Conservation (phyloP, 1,140 invertebrate genomes). For the Idris sp. region DNA sequence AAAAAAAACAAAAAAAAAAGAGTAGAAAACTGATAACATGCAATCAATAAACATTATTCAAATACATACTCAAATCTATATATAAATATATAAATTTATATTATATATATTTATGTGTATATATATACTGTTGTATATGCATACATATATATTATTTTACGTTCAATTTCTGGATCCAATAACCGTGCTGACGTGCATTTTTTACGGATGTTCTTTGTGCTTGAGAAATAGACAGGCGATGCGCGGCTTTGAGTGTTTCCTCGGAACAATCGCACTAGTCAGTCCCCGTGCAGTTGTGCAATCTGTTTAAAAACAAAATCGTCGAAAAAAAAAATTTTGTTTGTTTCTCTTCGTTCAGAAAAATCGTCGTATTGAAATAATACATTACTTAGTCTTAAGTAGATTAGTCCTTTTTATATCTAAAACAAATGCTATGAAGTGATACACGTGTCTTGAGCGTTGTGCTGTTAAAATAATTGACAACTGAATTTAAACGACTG, state of each 20-base stretch:
- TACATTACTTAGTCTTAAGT: constrained; percentile 47
- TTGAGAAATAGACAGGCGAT: too few species aligned
- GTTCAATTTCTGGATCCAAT: constrained; percentile 35
- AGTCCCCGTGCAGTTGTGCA: constrained; percentile 35
- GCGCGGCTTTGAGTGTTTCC: constrained; percentile 10
- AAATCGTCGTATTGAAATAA: constrained; percentile 19
- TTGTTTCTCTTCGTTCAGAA: constrained; percentile 15
- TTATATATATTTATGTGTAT: too few species aligned
- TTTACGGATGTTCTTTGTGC: constrained; percentile 53
- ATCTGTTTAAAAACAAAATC: too few species aligned
- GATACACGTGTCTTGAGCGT: constrained; percentile 27
- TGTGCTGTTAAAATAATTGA: constrained; percentile 10
- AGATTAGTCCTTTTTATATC: constrained; percentile 50
- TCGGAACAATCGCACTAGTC: constrained; percentile 26
- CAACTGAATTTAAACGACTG: not conserved
- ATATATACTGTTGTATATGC: too few species aligned
- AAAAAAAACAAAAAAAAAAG: too few species aligned
- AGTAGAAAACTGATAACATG: constrained; percentile 4
- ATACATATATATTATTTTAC: constrained; percentile 29
- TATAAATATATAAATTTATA: constrained; percentile 45
- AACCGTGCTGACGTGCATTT: constrained; percentile 47
- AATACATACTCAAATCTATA: constrained; percentile 17
- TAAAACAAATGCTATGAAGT: constrained; percentile 46
- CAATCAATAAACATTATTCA: constrained; percentile 32
- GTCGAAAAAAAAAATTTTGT: too few species aligned